Evolutionary conservation across 2,888 invertebrate genomes (phyloP).

Genomic region (Drosophila affinis): DNA sequence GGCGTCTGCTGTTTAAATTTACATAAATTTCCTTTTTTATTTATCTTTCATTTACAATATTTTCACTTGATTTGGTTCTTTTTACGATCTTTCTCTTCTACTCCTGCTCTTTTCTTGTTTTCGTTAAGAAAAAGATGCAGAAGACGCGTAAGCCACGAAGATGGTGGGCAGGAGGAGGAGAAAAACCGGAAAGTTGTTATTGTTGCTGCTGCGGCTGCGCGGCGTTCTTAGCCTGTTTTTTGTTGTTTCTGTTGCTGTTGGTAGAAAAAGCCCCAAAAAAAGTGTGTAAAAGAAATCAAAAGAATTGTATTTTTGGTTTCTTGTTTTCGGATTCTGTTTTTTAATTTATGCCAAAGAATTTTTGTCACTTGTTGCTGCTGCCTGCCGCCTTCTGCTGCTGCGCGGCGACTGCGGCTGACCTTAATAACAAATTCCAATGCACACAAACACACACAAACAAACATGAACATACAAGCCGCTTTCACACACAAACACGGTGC

Average conservation of each 20-base stretch:
- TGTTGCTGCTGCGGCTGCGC: constrained; percentile 29
- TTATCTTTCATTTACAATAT: constrained; percentile 47
- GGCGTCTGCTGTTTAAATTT: constrained; percentile 44
- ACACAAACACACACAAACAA: constrained; percentile 44
- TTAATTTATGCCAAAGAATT: constrained; percentile 62
- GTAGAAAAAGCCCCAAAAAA: constrained; percentile 38
- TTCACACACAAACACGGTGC: constrained; percentile 40
- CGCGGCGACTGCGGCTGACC: constrained; percentile 52
- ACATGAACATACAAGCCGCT: constrained; percentile 19
- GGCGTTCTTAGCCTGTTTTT: constrained; percentile 12
- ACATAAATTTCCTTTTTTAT: constrained; percentile 56
- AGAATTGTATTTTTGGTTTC: constrained; percentile 28
- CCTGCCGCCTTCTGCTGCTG: constrained; percentile 22
- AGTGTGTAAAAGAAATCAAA: constrained; percentile 25
- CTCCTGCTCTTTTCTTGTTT: constrained; percentile 14
- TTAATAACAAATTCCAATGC: constrained; percentile 76
- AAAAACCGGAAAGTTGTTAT: constrained; percentile 76
- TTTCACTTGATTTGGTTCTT: constrained; percentile 46
- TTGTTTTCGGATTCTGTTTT: constrained; percentile 30
- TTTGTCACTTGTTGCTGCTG: constrained; percentile 70
- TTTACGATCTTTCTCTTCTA: constrained; percentile 34
- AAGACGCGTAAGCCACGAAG: constrained; percentile 71
- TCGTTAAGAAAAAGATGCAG: constrained; percentile 34
- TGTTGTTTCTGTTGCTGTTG: constrained; percentile 41
- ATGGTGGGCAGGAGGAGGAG: constrained; percentile 45